A percentile compares a stretch with the other conserved stretches of the same genome.
These are phyloP conservation scores for Ispidina picta DNA, from an alignment of 2,797 vertebrate genomes.

Conservation along the genomic window DNA sequence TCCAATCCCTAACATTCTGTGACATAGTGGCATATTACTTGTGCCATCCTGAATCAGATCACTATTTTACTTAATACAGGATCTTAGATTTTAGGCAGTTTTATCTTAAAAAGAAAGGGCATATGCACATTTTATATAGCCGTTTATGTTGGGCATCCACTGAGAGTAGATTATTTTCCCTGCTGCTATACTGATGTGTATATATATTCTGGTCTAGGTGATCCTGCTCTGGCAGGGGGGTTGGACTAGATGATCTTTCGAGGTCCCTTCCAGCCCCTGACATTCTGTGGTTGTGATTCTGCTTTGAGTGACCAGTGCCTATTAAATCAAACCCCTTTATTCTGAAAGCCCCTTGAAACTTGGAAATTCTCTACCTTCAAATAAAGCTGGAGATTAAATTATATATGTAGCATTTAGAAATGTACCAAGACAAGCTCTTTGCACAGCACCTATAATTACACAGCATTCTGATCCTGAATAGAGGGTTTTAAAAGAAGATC, in stretches of 20 bases:
- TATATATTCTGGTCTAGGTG: too few relatives aligned
- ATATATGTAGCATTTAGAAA: background rate
- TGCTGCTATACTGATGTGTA: background rate
- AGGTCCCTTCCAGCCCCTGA: too few relatives aligned
- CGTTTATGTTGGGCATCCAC: background rate
- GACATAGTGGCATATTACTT: background rate
- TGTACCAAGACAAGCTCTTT: background rate
- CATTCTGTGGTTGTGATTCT: too few relatives aligned
- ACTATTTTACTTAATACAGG: background rate
- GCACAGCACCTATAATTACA: slow-evolving; percentile 13
- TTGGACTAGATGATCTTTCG: too few relatives aligned
- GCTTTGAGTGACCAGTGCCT: background rate
- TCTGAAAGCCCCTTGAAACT: background rate
- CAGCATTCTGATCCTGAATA: background rate
- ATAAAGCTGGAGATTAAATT: background rate
- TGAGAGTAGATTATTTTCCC: background rate
- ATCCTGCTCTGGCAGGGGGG: too few relatives aligned
- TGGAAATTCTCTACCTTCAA: background rate
- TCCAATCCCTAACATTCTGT: background rate
- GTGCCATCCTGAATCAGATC: background rate
- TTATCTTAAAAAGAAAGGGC: background rate
- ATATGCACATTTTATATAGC: too few relatives aligned
- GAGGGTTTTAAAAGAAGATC: slow-evolving; percentile 17
- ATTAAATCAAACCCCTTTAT: background rate
- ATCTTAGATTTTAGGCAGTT: background rate